Evolutionary conservation across 2,888 invertebrate genomes (phyloP).

Genomic region (Mythimna impura): DNA sequence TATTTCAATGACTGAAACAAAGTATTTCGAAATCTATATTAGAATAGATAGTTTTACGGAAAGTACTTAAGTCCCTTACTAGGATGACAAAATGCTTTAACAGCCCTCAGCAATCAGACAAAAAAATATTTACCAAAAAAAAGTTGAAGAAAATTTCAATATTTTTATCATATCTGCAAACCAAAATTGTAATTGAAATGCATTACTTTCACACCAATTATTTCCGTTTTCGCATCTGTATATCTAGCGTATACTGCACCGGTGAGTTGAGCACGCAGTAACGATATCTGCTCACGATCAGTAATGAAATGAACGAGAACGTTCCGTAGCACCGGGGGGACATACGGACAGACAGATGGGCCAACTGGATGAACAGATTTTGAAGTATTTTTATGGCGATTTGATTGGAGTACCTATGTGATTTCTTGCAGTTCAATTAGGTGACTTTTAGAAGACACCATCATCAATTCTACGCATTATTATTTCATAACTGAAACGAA

Average conservation of each 20-base stretch:
- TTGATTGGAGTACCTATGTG: too few species aligned
- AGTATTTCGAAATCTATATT: too few species aligned
- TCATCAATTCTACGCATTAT: too few species aligned
- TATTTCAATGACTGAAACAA: too few species aligned
- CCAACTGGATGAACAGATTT: constrained; percentile 10
- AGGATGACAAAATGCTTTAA: not conserved
- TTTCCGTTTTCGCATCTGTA: constrained; percentile 61
- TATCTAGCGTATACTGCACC: constrained; percentile 64
- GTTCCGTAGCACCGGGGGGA: constrained; percentile 68
- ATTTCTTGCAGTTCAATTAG: too few species aligned
- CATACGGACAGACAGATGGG: constrained; percentile 68
- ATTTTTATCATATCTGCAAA: not conserved
- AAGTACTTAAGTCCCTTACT: too few species aligned
- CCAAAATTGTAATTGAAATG: constrained; percentile 33
- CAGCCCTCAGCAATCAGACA: too few species aligned
- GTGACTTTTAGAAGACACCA: too few species aligned
- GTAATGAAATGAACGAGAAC: constrained; percentile 88
- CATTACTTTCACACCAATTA: constrained; percentile 51
- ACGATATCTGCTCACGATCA: constrained; percentile 88
- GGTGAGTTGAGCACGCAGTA: constrained; percentile 79
- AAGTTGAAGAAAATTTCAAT: not conserved
- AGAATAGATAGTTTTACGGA: too few species aligned
- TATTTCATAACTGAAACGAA: too few species aligned
- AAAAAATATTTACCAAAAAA: too few species aligned
- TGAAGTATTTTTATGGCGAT: too few species aligned